These are phyloP conservation scores for Notodonta dromedarius DNA, from an alignment of 2,888 invertebrate genomes.

Conservation along the genomic window DNA sequence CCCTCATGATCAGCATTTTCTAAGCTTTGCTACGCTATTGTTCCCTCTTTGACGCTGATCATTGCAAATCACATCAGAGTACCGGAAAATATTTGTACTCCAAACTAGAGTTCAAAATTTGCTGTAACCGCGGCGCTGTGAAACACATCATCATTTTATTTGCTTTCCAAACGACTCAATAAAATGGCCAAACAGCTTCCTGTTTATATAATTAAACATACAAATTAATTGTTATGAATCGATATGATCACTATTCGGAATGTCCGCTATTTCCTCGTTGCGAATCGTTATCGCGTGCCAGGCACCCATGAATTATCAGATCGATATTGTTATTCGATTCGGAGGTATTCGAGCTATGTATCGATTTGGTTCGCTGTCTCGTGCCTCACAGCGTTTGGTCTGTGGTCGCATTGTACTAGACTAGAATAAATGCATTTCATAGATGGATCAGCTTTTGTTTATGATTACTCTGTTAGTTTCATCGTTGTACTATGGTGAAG, in stretches of 20 bases:
- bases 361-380: conserved; percentile 23
- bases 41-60: no score
- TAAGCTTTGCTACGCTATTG: no score
- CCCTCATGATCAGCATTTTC: no score
- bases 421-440: conserved; percentile 31
- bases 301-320: conserved; percentile 40
- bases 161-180: neutral
- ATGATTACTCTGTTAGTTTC: conserved; percentile 7
- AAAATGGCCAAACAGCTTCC: neutral
- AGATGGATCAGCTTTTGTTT: conserved; percentile 20
- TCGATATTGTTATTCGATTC: conserved; percentile 43
- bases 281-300: conserved; percentile 38
- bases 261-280: conserved; percentile 17
- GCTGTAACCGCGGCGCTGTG: no score
- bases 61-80: no score
- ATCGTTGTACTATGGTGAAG: neutral
- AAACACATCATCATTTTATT: no score
- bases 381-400: conserved; percentile 10
- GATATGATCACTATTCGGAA: conserved; percentile 23
- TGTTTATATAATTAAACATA: conserved; percentile 7
- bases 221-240: conserved; percentile 24
- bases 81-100: no score
- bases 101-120: no score
- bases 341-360: conserved; percentile 28
- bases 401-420: conserved; percentile 16